Percentiles rank a stretch among this genome's conserved stretches.
Evolutionary conservation across 2,113 vertebrate species (phyloP).

Genomic region (Ploceus nigricollis): DNA sequence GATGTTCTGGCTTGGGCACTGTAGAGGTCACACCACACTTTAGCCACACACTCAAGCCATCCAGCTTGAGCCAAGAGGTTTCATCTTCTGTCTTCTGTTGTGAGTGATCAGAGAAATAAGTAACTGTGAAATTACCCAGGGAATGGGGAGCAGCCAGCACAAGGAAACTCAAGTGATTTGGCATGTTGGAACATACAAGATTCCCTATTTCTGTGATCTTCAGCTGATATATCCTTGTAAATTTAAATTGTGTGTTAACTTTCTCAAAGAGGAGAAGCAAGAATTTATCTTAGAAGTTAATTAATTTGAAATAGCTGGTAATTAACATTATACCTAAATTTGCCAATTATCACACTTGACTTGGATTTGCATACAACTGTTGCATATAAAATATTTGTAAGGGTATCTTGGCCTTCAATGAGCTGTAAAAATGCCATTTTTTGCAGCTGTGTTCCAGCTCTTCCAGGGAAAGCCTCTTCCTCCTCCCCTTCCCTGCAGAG

Average conservation of each 20-base stretch:
- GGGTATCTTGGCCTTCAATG: not conserved
- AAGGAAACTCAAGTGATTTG: not conserved
- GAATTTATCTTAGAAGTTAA: constrained; percentile 18
- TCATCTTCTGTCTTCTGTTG: not conserved
- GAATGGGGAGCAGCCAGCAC: not conserved
- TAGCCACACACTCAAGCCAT: not conserved
- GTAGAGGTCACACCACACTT: not conserved
- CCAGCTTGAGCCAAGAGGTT: not conserved
- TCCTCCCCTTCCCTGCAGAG: not conserved
- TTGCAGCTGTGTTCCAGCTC: not conserved
- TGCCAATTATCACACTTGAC: constrained; percentile 20
- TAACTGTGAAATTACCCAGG: not conserved
- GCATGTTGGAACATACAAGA: not conserved
- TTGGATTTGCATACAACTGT: constrained; percentile 31
- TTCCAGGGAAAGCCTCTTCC: not conserved
- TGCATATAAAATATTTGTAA: not conserved
- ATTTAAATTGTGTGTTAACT: constrained; percentile 19
- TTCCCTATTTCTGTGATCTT: not conserved
- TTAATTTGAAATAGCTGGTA: constrained; percentile 42
- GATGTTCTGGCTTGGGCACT: not conserved
- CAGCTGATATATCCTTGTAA: not conserved
- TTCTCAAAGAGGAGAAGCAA: not conserved
- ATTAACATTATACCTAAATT: constrained; percentile 44
- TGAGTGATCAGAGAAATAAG: not conserved
- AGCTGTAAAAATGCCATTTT: not conserved